These are phyloP conservation scores for Pelochelys cantorii DNA, from an alignment of 2,797 vertebrate genomes.

Conservation along the genomic window DNA sequence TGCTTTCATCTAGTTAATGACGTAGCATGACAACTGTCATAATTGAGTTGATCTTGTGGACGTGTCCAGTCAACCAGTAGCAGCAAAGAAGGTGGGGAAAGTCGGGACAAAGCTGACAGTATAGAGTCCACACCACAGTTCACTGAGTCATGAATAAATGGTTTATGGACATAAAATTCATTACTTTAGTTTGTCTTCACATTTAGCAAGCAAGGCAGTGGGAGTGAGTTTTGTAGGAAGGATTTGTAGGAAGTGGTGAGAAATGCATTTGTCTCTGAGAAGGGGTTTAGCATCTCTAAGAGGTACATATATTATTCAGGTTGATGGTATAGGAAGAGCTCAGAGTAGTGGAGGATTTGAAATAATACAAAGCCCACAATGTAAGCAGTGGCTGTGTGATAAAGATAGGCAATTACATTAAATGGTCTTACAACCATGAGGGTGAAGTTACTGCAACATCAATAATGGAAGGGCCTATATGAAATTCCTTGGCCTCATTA, in stretches of 20 bases:
- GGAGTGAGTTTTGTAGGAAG: not conserved
- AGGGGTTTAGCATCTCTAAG: not conserved
- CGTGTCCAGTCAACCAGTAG: not conserved
- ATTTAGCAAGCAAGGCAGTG: not conserved
- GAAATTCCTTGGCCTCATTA: too few relatives aligned
- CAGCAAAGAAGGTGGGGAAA: not conserved
- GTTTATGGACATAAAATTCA: not conserved
- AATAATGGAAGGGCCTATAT: not conserved
- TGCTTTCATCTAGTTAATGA: too few relatives aligned
- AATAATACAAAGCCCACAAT: not conserved
- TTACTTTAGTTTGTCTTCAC: not conserved
- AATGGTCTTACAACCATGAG: not conserved
- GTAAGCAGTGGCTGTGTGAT: not conserved
- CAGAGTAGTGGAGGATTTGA: fast-evolving
- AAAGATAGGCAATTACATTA: not conserved
- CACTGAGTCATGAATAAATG: not conserved
- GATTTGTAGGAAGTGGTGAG: not conserved
- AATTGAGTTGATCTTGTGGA: too few relatives aligned
- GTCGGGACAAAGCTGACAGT: not conserved
- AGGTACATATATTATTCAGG: not conserved
- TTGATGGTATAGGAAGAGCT: not conserved
- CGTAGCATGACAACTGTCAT: too few relatives aligned
- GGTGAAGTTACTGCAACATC: not conserved
- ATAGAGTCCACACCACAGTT: not conserved
- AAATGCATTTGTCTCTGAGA: not conserved